phyloP scores from a whole-genome alignment of 2,888 invertebrate genomes.

The Tuta absoluta region DNA sequence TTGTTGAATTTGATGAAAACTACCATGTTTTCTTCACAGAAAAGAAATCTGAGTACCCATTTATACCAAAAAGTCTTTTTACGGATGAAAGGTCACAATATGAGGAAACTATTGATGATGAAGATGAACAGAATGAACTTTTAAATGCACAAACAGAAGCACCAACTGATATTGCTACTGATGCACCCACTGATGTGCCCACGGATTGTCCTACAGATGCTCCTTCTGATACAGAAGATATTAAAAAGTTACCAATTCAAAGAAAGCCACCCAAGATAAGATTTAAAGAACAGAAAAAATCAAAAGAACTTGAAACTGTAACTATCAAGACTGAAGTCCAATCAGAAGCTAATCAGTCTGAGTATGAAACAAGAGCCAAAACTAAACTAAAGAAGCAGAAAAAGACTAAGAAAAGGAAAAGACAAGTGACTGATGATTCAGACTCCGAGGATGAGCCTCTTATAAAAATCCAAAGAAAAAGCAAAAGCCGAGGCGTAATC shows the following conservation, averaged over 20 bases:
- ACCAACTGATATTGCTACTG: not conserved
- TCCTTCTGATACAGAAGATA: constrained; percentile 6
- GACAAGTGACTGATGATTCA: not conserved
- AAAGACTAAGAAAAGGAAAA: constrained; percentile 22
- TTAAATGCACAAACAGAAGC: constrained; percentile 16
- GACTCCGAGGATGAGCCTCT: constrained; percentile 17
- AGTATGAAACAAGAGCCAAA: constrained; percentile 33
- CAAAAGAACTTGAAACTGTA: not conserved
- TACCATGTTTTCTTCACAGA: constrained; percentile 65
- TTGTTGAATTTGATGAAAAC: constrained; percentile 65
- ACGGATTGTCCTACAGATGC: not conserved
- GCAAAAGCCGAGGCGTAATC: not conserved
- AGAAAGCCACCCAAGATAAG: constrained; percentile 29
- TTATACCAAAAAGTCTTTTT: constrained; percentile 42
- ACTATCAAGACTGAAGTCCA: constrained; percentile 32
- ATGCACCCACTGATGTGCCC: constrained; percentile 9
- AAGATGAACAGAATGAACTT: constrained; percentile 7
- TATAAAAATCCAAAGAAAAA: constrained; percentile 19
- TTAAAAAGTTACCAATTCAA: not conserved
- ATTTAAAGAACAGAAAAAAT: constrained; percentile 30
- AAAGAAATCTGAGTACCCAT: constrained; percentile 56
- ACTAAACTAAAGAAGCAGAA: constrained; percentile 32
- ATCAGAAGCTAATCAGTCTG: constrained; percentile 44
- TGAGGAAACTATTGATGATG: constrained; percentile 4
- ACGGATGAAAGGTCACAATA: constrained; percentile 17